Evolutionary conservation across 2,888 invertebrate genomes (phyloP).

Genomic region (Invenusta paracnida): DNA sequence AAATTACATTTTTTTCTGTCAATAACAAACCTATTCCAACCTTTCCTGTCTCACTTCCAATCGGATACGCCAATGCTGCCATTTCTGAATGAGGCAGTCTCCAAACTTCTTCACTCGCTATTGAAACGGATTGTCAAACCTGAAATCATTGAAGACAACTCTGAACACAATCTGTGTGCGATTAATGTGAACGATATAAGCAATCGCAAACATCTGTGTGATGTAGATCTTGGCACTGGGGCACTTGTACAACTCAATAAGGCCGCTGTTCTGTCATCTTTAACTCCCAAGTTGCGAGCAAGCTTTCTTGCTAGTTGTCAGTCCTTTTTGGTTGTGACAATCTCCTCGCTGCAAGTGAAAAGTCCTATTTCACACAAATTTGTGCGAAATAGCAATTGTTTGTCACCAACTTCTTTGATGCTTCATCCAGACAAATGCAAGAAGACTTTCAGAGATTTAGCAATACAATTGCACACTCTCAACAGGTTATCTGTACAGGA

Average conservation of each 20-base stretch:
- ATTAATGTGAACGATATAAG: neutral
- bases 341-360: neutral
- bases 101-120: conserved; percentile 11
- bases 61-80: conserved; percentile 7
- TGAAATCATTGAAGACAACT: conserved; percentile 15
- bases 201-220: conserved; percentile 10
- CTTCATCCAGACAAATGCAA: neutral
- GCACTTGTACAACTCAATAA: conserved; percentile 20
- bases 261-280: neutral
- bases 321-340: neutral
- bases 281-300: neutral
- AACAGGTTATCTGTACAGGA: neutral
- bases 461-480: neutral
- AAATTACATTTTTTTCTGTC: conserved; percentile 23
- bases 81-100: conserved; percentile 27
- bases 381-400: neutral
- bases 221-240: conserved; percentile 22
- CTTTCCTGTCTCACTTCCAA: neutral
- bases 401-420: neutral
- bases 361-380: neutral
- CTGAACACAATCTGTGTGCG: conserved; percentile 14
- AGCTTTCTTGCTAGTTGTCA: neutral
- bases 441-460: neutral
- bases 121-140: conserved; percentile 14
- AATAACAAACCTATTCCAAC: conserved; percentile 12